Percentiles rank a stretch among this genome's conserved stretches.
Conservation (phyloP, 1,140 invertebrate species). For the Pseudoatta argentina region DNA sequence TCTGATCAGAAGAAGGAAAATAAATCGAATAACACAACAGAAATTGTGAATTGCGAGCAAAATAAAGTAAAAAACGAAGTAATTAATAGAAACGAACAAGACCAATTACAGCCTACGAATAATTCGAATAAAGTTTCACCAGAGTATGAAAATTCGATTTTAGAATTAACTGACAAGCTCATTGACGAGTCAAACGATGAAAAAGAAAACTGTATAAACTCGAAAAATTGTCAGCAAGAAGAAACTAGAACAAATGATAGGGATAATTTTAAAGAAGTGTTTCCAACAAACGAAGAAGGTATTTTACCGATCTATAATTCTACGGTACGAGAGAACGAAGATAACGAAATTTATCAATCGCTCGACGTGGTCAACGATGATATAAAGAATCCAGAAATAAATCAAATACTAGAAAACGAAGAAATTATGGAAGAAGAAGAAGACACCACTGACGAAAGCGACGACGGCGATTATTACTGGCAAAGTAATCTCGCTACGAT, state of each 20-base stretch:
- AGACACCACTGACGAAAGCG: slow-evolving; percentile 78
- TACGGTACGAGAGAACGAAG: slow-evolving; percentile 15
- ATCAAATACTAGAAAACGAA: slow-evolving; percentile 24
- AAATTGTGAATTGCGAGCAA: background rate
- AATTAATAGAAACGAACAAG: slow-evolving; percentile 2
- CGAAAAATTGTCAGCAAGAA: background rate
- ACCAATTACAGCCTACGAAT: slow-evolving; percentile 36
- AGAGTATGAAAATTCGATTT: slow-evolving; percentile 38
- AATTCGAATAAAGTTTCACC: slow-evolving; percentile 50
- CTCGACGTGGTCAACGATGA: slow-evolving; percentile 57
- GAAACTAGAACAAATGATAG: background rate
- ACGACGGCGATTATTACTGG: slow-evolving; percentile 82
- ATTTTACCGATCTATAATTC: background rate
- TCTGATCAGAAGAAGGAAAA: slow-evolving; percentile 9
- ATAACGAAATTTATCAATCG: slow-evolving; percentile 66
- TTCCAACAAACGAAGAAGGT: slow-evolving; percentile 5
- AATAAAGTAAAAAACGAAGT: background rate
- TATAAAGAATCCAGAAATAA: slow-evolving; percentile 2
- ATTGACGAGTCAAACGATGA: slow-evolving; percentile 5
- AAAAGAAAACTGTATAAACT: background rate
- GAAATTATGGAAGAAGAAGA: slow-evolving; percentile 65
- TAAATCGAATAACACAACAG: slow-evolving; percentile 18
- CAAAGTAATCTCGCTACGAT: slow-evolving; percentile 83
- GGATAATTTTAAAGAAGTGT: background rate
- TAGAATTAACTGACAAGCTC: slow-evolving; percentile 2